Evolutionary conservation across 1,140 invertebrate genomes (phyloP).

Genomic region (Ceratosolen fusciceps): DNA sequence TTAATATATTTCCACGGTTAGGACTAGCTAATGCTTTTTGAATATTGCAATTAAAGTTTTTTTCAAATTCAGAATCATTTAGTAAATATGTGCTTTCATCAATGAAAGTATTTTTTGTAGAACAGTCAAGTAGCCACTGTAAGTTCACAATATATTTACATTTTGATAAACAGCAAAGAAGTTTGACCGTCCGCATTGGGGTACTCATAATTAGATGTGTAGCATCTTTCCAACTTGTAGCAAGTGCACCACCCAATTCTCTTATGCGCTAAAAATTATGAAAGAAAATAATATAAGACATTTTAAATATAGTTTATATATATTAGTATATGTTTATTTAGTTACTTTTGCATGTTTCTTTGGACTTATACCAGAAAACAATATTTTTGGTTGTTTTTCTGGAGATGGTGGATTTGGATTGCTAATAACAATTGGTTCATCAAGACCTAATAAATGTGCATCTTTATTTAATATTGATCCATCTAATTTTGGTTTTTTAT

Average conservation of each 20-base stretch:
- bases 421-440: conserved; percentile 66
- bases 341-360: conserved; percentile 68
- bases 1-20: conserved; percentile 71
- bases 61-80: conserved; percentile 83
- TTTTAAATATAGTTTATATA: neutral
- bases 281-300: neutral
- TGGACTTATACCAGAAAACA: conserved; percentile 71
- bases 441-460: conserved; percentile 65
- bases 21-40: conserved; percentile 78
- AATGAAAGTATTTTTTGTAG: conserved; percentile 82
- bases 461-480: conserved; percentile 65
- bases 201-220: conserved; percentile 89
- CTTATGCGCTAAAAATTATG: conserved; percentile 75
- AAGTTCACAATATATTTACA: conserved; percentile 84
- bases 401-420: conserved; percentile 69
- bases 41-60: conserved; percentile 83
- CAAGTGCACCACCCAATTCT: conserved; percentile 85
- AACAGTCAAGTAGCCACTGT: conserved; percentile 88
- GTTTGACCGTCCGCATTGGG: conserved; percentile 86
- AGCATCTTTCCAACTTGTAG: conserved; percentile 79
- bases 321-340: conserved; percentile 2
- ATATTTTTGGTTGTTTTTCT: conserved; percentile 68
- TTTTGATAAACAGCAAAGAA: conserved; percentile 84
- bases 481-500: conserved; percentile 68
- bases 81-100: conserved; percentile 80